A percentile compares a stretch with the other conserved stretches of the same genome.
phyloP scores from a whole-genome alignment of 2,888 invertebrate species.

The Macrophya alboannulata region DNA sequence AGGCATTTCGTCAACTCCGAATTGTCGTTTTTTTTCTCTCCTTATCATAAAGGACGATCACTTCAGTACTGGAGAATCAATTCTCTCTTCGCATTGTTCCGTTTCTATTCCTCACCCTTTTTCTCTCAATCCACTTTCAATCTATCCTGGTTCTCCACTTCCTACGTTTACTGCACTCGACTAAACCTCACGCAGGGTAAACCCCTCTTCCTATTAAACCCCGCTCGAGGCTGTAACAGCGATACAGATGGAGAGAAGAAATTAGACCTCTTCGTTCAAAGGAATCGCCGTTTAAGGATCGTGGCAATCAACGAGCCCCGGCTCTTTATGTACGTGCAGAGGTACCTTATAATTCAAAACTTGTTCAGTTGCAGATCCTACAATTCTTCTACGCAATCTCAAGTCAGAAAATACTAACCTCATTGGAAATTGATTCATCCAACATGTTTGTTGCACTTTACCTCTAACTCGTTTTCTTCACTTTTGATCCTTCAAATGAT shows the following conservation, averaged over 20 bases:
- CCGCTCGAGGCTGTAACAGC: conserved; percentile 20
- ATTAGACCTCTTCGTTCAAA: conserved; percentile 35
- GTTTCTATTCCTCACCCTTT: conserved; percentile 13
- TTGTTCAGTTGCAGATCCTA: neutral
- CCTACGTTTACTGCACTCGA: conserved; percentile 19
- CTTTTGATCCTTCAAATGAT: neutral
- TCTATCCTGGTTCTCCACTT: neutral
- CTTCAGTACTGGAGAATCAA: neutral
- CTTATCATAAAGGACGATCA: neutral
- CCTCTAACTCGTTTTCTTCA: neutral
- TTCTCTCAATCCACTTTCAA: conserved; percentile 23
- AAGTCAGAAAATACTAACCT: neutral
- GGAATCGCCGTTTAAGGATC: conserved; percentile 30
- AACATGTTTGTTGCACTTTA: neutral
- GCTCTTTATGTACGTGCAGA: neutral
- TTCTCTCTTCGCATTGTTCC: conserved; percentile 22
- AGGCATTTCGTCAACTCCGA: neutral
- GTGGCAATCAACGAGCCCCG: conserved; percentile 23
- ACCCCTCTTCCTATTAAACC: conserved; percentile 29
- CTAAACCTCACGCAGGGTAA: conserved; percentile 6
- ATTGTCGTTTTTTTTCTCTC: neutral
- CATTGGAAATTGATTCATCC: neutral
- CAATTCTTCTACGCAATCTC: neutral
- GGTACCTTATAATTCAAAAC: conserved; percentile 10
- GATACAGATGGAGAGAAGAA: conserved; percentile 1